These are phyloP conservation scores for Xiphophorus maculatus DNA, from an alignment of 2,113 vertebrate species.

Conservation along the genomic window DNA sequence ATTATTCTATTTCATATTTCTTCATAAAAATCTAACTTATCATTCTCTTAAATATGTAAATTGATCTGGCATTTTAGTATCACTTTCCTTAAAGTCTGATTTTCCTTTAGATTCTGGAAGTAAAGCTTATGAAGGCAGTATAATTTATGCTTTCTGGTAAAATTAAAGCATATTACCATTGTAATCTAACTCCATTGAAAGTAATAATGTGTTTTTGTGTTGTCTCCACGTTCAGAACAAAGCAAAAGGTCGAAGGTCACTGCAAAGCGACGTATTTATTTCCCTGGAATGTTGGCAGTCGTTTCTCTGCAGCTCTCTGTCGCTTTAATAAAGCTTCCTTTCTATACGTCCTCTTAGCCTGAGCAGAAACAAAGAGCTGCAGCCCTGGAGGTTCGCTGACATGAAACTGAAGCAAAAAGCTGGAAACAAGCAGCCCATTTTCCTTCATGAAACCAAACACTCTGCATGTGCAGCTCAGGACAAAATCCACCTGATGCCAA, in stretches of 20 bases:
- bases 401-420: constrained; percentile 23
- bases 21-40: too few species aligned
- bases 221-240: background rate
- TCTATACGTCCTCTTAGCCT: constrained; percentile 58
- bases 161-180: background rate
- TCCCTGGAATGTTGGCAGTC: constrained; percentile 70
- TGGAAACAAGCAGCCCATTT: constrained; percentile 20
- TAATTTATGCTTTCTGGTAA: background rate
- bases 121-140: background rate
- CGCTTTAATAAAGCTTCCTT: constrained; percentile 60
- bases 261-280: constrained; percentile 39
- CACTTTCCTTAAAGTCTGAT: background rate
- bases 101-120: background rate
- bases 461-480: constrained; percentile 8
- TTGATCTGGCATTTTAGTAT: too few species aligned
- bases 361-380: constrained; percentile 27
- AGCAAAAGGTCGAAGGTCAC: constrained; percentile 3
- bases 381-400: constrained; percentile 20
- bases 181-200: background rate
- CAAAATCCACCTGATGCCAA: constrained; percentile 1
- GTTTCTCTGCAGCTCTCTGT: constrained; percentile 34
- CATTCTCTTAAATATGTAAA: too few species aligned
- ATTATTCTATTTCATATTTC: too few species aligned
- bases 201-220: background rate
- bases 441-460: constrained; percentile 10